Evolutionary conservation across 2,888 invertebrate genomes (phyloP).

Genomic region (Patella ulyssiponensis): DNA sequence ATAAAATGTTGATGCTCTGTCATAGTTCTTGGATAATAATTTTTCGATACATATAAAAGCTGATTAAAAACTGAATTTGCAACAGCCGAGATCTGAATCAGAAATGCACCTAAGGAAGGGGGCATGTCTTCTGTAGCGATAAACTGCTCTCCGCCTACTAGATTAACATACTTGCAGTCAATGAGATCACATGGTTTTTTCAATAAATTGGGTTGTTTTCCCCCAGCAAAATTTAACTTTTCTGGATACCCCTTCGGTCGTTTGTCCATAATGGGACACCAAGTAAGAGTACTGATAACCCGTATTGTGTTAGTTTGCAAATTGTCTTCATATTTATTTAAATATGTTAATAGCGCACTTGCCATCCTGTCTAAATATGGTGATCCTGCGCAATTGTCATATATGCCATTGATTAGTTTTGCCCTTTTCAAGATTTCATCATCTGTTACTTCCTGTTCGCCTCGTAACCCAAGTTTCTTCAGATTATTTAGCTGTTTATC

Average conservation of each 20-base stretch:
- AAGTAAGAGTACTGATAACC: neutral
- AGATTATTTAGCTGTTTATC: constrained; percentile 34
- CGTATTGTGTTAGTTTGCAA: neutral
- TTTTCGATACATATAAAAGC: constrained; percentile 2
- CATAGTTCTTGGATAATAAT: no score
- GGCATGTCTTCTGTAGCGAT: constrained; percentile 21
- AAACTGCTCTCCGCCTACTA: constrained; percentile 44
- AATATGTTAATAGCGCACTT: neutral
- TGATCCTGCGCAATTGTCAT: constrained; percentile 1
- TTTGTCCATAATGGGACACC: constrained; percentile 34
- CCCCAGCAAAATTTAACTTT: constrained; percentile 26
- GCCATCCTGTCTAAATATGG: neutral
- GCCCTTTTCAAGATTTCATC: constrained; percentile 45
- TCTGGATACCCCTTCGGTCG: constrained; percentile 37
- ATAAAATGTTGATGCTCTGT: constrained; percentile 19
- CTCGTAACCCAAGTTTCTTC: constrained; percentile 48
- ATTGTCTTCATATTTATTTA: neutral
- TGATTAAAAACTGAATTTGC: constrained; percentile 20
- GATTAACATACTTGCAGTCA: constrained; percentile 16
- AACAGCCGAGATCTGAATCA: neutral
- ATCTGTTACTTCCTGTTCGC: constrained; percentile 40
- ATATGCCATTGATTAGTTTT: neutral
- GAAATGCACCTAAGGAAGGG: neutral
- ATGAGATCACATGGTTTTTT: constrained; percentile 40
- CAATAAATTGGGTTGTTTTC: constrained; percentile 22